Percentiles rank a stretch among this genome's conserved stretches.
phyloP scores from a whole-genome alignment of 2,797 vertebrate genomes.

The Gallinago nigripennis region DNA sequence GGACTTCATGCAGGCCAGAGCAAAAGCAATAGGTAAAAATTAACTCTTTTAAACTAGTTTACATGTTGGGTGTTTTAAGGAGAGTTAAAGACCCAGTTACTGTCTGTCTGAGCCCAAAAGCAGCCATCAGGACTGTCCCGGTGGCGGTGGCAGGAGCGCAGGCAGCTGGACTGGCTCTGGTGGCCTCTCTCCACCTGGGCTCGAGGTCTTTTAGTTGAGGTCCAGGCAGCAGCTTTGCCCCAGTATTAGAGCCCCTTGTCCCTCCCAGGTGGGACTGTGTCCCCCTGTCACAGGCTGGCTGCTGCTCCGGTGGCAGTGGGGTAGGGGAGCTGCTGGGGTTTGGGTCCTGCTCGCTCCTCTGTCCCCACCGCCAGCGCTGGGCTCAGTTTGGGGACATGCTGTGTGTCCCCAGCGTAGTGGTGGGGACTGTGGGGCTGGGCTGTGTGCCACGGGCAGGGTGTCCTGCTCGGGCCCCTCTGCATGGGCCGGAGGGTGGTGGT shows the following conservation, averaged over 20 bases:
- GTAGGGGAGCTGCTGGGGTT: not conserved
- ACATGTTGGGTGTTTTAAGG: not conserved
- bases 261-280: not conserved
- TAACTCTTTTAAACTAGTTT: not conserved
- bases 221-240: not conserved
- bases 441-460: not conserved
- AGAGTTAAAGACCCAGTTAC: not conserved
- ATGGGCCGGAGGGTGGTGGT: fast-evolving
- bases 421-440: not conserved
- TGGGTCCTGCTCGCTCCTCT: not conserved
- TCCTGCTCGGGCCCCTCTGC: not conserved
- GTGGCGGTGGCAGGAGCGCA: not conserved
- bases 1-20: not conserved
- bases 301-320: not conserved
- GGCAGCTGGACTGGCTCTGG: not conserved
- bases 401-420: not conserved
- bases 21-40: not conserved
- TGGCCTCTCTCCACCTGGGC: not conserved
- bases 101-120: not conserved
- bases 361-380: fast-evolving
- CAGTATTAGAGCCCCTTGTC: fast-evolving
- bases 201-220: not conserved
- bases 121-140: not conserved
- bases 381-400: not conserved
- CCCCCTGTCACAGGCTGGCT: not conserved